phyloP scores from a whole-genome alignment of 2,113 vertebrate species.

The Prochilodus magdalenae region DNA sequence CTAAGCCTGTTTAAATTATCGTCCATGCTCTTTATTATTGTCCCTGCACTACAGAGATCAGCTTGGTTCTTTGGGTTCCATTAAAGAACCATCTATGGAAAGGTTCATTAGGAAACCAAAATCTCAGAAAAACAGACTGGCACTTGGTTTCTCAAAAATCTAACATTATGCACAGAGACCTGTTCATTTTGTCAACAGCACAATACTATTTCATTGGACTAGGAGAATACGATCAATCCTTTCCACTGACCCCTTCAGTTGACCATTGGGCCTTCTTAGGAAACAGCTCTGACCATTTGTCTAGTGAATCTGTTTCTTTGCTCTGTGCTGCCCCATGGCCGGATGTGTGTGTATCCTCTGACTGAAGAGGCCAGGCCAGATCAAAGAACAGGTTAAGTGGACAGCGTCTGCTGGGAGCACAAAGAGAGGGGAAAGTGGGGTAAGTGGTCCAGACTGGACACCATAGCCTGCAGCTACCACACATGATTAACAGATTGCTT shows the following conservation, averaged over 20 bases:
- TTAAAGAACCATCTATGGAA: too few relatives aligned
- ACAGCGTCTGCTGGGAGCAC: slow-evolving; percentile 28
- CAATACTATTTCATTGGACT: neutral
- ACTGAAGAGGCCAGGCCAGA: slow-evolving; percentile 23
- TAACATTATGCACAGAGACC: too few relatives aligned
- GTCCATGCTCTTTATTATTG: too few relatives aligned
- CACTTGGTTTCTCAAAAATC: too few relatives aligned
- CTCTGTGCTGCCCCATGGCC: slow-evolving; percentile 6
- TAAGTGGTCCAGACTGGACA: slow-evolving; percentile 40
- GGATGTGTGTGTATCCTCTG: slow-evolving; percentile 43
- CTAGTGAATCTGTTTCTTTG: slow-evolving; percentile 8
- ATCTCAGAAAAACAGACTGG: too few relatives aligned
- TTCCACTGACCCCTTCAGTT: neutral
- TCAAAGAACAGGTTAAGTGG: slow-evolving; percentile 47
- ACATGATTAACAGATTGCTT: slow-evolving; percentile 1
- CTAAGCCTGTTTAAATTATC: too few relatives aligned
- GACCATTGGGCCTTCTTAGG: neutral
- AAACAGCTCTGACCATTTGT: slow-evolving; percentile 21
- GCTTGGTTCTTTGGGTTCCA: too few relatives aligned
- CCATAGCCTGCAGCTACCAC: slow-evolving; percentile 37
- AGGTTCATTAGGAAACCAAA: too few relatives aligned
- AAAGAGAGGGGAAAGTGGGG: slow-evolving; percentile 36
- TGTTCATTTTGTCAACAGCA: too few relatives aligned
- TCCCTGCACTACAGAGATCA: too few relatives aligned
- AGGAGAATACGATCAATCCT: neutral